Conservation (phyloP, 2,113 vertebrate species). For the Marmota monax region DNA sequence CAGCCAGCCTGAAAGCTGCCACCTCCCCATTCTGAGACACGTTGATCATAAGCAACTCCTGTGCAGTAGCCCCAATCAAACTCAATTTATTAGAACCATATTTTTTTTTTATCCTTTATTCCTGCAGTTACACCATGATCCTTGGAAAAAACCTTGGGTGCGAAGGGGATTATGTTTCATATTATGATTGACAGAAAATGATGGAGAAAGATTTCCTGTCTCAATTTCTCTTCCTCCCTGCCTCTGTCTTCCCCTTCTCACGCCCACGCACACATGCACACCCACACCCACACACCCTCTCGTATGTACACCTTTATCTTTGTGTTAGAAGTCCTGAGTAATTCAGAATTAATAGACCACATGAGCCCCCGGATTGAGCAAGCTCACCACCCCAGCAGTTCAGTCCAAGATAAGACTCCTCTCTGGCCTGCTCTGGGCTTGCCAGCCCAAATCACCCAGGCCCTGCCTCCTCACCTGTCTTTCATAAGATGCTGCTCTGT, state of each 20-base stretch:
- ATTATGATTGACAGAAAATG: conserved; percentile 70
- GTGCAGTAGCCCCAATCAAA: conserved; percentile 67
- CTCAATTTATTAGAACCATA: conserved; percentile 74
- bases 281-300: background rate
- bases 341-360: conserved; percentile 66
- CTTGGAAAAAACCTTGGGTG: conserved; percentile 59
- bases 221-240: conserved; percentile 57
- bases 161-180: conserved; percentile 64
- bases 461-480: background rate
- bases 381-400: conserved; percentile 54
- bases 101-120: conserved; percentile 42
- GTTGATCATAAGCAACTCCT: conserved; percentile 77
- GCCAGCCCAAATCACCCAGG: conserved; percentile 60
- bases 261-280: background rate
- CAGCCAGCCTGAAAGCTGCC: background rate
- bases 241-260: conserved; percentile 24
- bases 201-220: conserved; percentile 53
- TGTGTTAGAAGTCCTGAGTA: conserved; percentile 60
- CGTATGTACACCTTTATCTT: conserved; percentile 28
- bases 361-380: background rate
- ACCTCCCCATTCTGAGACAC: conserved; percentile 65
- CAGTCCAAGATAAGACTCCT: conserved; percentile 61
- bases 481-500: background rate
- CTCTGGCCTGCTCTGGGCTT: conserved; percentile 29
- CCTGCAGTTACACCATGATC: conserved; percentile 64